phyloP scores from a whole-genome alignment of 2,797 vertebrate genomes.

The Sternotherus odoratus region DNA sequence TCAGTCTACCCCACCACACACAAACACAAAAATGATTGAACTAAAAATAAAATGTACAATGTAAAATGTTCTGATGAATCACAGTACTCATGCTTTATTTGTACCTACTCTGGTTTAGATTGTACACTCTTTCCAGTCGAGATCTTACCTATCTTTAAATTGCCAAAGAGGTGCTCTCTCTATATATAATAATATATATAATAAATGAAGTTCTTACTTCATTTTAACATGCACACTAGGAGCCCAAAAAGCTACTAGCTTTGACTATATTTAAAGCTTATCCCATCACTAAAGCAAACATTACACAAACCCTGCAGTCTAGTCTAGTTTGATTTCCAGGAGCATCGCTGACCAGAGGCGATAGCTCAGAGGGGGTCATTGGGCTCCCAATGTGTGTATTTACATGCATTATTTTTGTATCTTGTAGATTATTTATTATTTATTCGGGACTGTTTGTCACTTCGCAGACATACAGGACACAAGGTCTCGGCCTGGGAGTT shows the following conservation, averaged over 20 bases:
- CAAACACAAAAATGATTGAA: background rate
- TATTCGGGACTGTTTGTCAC: background rate
- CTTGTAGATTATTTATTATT: background rate
- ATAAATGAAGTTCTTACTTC: no score
- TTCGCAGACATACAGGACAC: background rate
- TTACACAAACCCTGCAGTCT: background rate
- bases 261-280: no score
- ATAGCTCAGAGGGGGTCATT: background rate
- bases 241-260: no score
- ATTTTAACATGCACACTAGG: no score
- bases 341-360: background rate
- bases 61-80: background rate
- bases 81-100: background rate
- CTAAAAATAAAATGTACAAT: background rate
- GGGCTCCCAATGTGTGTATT: no score
- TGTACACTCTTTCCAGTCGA: no score
- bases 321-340: background rate
- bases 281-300: background rate
- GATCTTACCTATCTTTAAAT: no score
- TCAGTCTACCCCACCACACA: background rate
- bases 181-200: no score
- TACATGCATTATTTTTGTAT: background rate
- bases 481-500: background rate
- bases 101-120: background rate
- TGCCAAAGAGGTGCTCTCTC: no score